Conservation (phyloP, 2,113 vertebrate species). For the Esox niger region DNA sequence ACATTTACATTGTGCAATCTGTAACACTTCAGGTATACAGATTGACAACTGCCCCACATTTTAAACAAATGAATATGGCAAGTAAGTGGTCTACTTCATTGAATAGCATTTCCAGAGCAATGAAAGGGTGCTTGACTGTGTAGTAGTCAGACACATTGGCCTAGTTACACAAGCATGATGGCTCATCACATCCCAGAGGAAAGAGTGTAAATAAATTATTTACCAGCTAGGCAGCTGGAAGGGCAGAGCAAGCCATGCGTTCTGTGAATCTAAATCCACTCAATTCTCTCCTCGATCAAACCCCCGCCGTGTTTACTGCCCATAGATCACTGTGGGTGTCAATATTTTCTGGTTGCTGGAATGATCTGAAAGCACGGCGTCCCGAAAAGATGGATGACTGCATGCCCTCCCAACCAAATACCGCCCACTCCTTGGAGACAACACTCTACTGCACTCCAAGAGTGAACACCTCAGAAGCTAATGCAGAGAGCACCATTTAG, state of each 20-base stretch:
- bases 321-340: conserved; percentile 36
- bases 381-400: conserved; percentile 21
- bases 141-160: conserved; percentile 54
- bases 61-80: too few relatives aligned
- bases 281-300: conserved; percentile 39
- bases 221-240: too few relatives aligned
- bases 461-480: too few relatives aligned
- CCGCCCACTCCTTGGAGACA: conserved; percentile 19
- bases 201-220: conserved; percentile 53
- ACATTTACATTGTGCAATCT: too few relatives aligned
- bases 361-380: conserved; percentile 17
- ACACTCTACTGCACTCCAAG: too few relatives aligned
- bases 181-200: conserved; percentile 14
- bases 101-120: too few relatives aligned
- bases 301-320: conserved; percentile 10
- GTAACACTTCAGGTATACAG: too few relatives aligned
- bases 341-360: conserved; percentile 29
- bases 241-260: too few relatives aligned
- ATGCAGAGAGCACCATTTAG: too few relatives aligned
- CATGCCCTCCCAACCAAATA: conserved; percentile 12
- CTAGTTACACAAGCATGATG: conserved; percentile 41
- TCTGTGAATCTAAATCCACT: conserved; percentile 19
- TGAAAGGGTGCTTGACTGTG: conserved; percentile 3
- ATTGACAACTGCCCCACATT: too few relatives aligned
- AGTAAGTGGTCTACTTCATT: too few relatives aligned